Base-by-base conservation (phyloP, 1,140 invertebrate species). In the Trialeurodes vaporariorum region DNA sequence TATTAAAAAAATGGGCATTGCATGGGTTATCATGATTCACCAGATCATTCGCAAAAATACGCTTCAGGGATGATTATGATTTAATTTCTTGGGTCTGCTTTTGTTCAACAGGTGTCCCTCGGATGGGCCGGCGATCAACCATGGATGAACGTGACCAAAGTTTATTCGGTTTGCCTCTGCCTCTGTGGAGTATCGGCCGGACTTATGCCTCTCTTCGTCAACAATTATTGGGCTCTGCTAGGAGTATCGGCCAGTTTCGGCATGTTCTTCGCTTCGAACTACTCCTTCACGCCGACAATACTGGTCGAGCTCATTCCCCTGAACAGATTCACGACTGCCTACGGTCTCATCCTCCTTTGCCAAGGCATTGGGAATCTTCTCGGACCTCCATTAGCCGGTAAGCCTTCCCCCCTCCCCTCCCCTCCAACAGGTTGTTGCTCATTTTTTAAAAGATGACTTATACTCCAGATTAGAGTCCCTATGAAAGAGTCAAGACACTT, bases 71-170 rank as follows among this genome's bases (percentile, higher is more conserved):
- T 12, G 11, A 13, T 64, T 21, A 64, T 26, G 17, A 17, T n/a
- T n/a, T n/a, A n/a, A n/a, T n/a, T n/a, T n/a, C n/a, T n/a, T n/a
- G 12, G 23, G 5, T 26, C 25, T 64, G 25, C 17, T 64, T 64
- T 17, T 26, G 23, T 59, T 1, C 49, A 66, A 17, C 79, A 93
- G 87, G 82, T 96, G 26, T 82, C 86, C 17, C 83, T 95, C 24
- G 94, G 94, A 0, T 94, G 91, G 83, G 83, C 94, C 40, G 94
- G 93, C 1, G 94, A 97, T 78, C 84, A 88, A 71, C 81, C 88
- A 0, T 93, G 90, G 91, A 87, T 91, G 77, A 89, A 91, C 75
- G 86, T 92, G 11, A 87, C 84, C 40, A 87, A 93, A 73, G 87
- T 89, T 0, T 94, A 93, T 75, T 86, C 88, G 0, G 74, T 85